Conservation (phyloP, 1,140 invertebrate species). For the Heterodera carotae region DNA sequence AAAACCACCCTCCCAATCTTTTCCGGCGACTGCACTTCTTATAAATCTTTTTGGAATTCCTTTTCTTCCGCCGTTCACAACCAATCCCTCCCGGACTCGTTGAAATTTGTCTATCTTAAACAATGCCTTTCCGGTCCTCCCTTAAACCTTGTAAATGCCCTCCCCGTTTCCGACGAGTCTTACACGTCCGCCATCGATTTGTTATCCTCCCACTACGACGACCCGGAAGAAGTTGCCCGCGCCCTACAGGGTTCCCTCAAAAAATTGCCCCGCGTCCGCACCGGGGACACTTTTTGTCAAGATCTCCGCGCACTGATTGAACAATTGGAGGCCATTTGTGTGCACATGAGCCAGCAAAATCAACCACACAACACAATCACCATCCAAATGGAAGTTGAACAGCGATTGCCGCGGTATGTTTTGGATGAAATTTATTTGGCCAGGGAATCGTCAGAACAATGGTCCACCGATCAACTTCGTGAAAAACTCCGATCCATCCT, state of each 20-base stretch:
- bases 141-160: not conserved
- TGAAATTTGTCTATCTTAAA: constrained; percentile 16
- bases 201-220: not conserved
- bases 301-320: not conserved
- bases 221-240: constrained; percentile 1
- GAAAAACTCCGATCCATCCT: constrained; percentile 12
- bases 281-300: not conserved
- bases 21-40: not conserved
- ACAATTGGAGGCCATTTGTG: constrained; percentile 5
- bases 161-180: constrained; percentile 2
- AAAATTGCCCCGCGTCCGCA: not conserved
- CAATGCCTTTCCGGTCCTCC: constrained; percentile 8
- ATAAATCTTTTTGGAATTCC: not conserved
- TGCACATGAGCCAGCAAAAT: not conserved
- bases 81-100: not conserved
- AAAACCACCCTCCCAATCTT: not conserved
- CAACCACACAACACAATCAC: not conserved
- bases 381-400: constrained; percentile 14
- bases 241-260: not conserved
- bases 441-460: not conserved
- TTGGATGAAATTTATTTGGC: constrained; percentile 15
- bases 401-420: constrained; percentile 4
- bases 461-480: not conserved
- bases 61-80: not conserved
- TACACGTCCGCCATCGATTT: not conserved